A percentile compares a stretch with the other conserved stretches of the same genome.
These are phyloP conservation scores for Vanessa cardui DNA, from an alignment of 2,888 invertebrate genomes.

Conservation along the genomic window DNA sequence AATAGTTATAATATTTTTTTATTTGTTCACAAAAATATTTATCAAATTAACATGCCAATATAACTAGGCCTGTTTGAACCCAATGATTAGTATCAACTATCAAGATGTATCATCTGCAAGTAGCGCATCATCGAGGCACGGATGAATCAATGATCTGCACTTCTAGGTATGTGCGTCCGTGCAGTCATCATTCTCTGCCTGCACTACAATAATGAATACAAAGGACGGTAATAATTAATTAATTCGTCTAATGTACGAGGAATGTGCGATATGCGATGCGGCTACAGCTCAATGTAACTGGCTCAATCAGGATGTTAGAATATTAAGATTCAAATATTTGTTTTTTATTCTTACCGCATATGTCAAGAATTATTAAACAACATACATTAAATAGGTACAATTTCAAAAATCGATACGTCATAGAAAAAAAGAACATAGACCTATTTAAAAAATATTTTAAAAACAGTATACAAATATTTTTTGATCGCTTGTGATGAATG, in stretches of 20 bases:
- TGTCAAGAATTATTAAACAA: too few relatives aligned
- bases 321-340: background rate
- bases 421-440: too few relatives aligned
- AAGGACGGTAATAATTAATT: slow-evolving; percentile 45
- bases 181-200: slow-evolving; percentile 39
- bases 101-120: slow-evolving; percentile 9
- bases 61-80: background rate
- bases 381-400: too few relatives aligned
- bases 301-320: slow-evolving; percentile 32
- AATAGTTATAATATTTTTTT: too few relatives aligned
- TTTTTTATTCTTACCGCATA: background rate
- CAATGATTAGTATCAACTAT: slow-evolving; percentile 5
- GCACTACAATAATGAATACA: slow-evolving; percentile 41
- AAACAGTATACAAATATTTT: background rate
- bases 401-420: too few relatives aligned
- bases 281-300: slow-evolving; percentile 32
- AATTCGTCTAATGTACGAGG: slow-evolving; percentile 42
- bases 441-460: too few relatives aligned
- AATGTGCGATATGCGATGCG: slow-evolving; percentile 36
- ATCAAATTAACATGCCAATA: too few relatives aligned
- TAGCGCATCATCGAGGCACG: slow-evolving; percentile 28
- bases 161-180: slow-evolving; percentile 37
- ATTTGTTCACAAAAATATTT: too few relatives aligned
- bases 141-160: slow-evolving; percentile 39
- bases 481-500: background rate